Evolutionary conservation across 92 coral and sea anemone species (phyloP).

Genomic region (Galaxea fascicularis): DNA sequence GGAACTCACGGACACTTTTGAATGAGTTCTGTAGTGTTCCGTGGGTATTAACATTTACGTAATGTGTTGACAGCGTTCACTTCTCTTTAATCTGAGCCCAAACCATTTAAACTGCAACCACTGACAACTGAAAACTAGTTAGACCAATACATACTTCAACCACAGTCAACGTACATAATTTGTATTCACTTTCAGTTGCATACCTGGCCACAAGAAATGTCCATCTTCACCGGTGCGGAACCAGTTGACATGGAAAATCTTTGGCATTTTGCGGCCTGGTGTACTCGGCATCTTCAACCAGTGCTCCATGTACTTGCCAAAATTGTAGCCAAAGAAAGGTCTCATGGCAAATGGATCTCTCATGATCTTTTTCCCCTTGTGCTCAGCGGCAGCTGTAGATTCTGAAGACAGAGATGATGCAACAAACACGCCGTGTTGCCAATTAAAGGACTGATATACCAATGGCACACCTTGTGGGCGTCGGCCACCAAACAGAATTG

Average conservation of each 20-base stretch:
- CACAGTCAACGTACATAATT: not conserved
- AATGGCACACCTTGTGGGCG: slow-evolving; percentile 96
- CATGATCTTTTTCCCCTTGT: slow-evolving; percentile 89
- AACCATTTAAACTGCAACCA: too few species aligned
- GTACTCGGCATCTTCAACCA: slow-evolving; percentile 84
- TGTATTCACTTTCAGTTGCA: not conserved
- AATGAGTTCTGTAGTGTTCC: too few species aligned
- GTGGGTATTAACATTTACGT: too few species aligned
- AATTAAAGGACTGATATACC: slow-evolving; percentile 87
- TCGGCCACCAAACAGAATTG: slow-evolving; percentile 97
- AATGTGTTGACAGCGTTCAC: too few species aligned
- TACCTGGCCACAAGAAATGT: slow-evolving; percentile 96
- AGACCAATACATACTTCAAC: too few species aligned
- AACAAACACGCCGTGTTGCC: slow-evolving; percentile 97
- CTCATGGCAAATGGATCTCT: slow-evolving; percentile 99
- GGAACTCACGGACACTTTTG: too few species aligned
- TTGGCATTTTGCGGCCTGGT: slow-evolving; percentile 76
- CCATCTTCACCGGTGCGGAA: slow-evolving; percentile 84
- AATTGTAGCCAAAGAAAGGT: slow-evolving; percentile 95
- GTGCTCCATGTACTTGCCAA: slow-evolving; percentile 92
- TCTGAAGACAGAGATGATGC: slow-evolving; percentile 95
- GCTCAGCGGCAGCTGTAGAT: slow-evolving; percentile 96
- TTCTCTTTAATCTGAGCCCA: too few species aligned
- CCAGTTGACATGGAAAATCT: slow-evolving; percentile 97
- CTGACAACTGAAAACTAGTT: too few species aligned